phyloP scores from a whole-genome alignment of 2,888 invertebrate species.

The Augochlorella aurata region DNA sequence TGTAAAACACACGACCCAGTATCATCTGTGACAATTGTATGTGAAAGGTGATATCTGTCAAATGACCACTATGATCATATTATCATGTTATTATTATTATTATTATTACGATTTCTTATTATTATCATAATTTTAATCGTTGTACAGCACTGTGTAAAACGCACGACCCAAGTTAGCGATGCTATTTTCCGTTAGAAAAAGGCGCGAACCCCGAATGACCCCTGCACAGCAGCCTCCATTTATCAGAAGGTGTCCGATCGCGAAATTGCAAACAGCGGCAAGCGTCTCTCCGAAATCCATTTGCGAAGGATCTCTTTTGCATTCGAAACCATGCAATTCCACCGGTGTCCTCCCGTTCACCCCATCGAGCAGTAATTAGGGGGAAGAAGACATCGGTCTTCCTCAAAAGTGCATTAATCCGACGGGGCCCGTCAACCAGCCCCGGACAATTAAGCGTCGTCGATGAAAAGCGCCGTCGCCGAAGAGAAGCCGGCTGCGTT shows the following conservation, averaged over 20 bases:
- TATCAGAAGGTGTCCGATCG: background rate
- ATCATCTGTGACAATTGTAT: too few species aligned
- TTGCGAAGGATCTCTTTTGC: slow-evolving; percentile 2
- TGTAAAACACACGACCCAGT: too few species aligned
- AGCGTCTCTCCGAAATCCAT: background rate
- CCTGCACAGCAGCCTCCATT: too few species aligned
- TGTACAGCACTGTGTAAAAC: too few species aligned
- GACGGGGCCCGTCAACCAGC: background rate
- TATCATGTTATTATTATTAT: too few species aligned
- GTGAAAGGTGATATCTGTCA: too few species aligned
- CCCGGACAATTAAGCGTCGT: background rate
- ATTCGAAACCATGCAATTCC: background rate
- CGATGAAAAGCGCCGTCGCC: slow-evolving; percentile 11
- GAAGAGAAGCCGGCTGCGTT: background rate
- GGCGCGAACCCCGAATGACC: too few species aligned
- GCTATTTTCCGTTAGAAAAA: too few species aligned
- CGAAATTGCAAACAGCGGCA: background rate
- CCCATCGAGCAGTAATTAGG: background rate
- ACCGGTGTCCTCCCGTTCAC: background rate
- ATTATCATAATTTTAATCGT: too few species aligned
- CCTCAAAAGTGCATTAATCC: slow-evolving; percentile 10
- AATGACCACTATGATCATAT: too few species aligned
- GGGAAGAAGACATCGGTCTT: slow-evolving; percentile 7
- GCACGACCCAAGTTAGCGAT: too few species aligned
- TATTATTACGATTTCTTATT: too few species aligned